Evolutionary conservation across 2,888 invertebrate species (phyloP).

Genomic region (Doris montereyensis): DNA sequence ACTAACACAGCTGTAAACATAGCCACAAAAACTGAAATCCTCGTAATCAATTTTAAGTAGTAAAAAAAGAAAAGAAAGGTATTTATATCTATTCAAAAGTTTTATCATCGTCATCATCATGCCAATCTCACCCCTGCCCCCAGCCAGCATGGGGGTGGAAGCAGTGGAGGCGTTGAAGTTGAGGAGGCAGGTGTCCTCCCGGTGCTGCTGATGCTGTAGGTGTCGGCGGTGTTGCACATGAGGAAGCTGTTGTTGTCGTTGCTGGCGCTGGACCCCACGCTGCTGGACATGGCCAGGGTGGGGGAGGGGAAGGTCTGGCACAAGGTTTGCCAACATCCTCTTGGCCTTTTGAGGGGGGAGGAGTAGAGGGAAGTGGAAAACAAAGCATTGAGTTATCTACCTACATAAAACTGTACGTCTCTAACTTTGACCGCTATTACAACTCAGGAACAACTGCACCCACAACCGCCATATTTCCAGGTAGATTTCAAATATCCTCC

Average conservation of each 20-base stretch:
- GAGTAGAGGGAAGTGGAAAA: neutral
- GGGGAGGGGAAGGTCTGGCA: neutral
- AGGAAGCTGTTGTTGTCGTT: neutral
- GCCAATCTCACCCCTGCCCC: neutral
- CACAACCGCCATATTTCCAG: too few species aligned
- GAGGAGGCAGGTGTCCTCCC: neutral
- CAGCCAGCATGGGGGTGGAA: neutral
- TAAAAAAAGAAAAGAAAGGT: too few species aligned
- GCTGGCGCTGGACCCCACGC: neutral
- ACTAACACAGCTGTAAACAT: too few species aligned
- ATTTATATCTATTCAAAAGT: conserved; percentile 14
- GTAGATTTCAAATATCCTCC: too few species aligned
- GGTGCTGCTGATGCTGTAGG: neutral
- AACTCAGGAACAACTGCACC: too few species aligned
- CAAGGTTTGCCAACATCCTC: neutral
- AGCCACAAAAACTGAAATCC: too few species aligned
- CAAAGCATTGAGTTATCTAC: neutral
- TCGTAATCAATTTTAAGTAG: too few species aligned
- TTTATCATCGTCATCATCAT: too few species aligned
- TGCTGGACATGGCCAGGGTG: neutral
- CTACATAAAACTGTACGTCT: too few species aligned
- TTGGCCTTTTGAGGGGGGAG: neutral
- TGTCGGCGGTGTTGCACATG: neutral
- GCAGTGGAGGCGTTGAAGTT: neutral
- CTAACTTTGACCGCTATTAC: too few species aligned